Base-by-base conservation (phyloP, 2,113 vertebrate species). In the Podocnemis expansa region DNA sequence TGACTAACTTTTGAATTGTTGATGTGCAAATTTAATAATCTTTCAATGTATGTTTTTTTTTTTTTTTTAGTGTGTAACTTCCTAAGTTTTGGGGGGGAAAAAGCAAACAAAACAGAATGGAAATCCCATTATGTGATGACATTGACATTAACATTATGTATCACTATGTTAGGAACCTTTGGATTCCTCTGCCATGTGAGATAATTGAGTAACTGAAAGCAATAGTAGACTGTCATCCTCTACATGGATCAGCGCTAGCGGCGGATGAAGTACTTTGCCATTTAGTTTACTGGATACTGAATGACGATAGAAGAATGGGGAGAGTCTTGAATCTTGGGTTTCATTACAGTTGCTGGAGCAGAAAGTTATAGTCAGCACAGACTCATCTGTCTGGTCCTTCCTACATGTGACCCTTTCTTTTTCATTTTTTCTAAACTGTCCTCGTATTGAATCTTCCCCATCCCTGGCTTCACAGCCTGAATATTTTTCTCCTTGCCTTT, bases 251-350 rank as follows among this genome's bases (percentile, higher is more conserved):
- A 88, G 22, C 31, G 1, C 5, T 31, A 78, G 25, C 90, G 8
- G 2, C 86, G 51, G 82, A 91, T 49, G 14, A 88, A 5, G 38
- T 78, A 25, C 84, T 93, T 92, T 92, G 8, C 34, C 76, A 2
- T 8, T 17, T 24, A 2, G 5, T 84, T 93, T 92, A 80, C 55
- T 80, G 45, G 45, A 31, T 85, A 34, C 91, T 92, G 78, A 27
- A 54, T 17, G 84, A 27, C 4, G n/a, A n/a, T n/a, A 78, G 4
- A 80, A 0, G 4, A 93, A 51, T 2, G 70, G n/a, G 45, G 8
- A 82, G 31, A 63, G 90, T 84, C 55, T 0, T 1, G 27, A 86
- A 27, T n/a, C 63, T 47, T 63, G 22, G 8, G 8, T 19, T 86
- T n/a, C 49, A 14, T 41, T 92, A 10, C 10, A 54, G 82, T 21